phyloP scores from a whole-genome alignment of 1,140 invertebrate genomes.

The Cydia pomonella region DNA sequence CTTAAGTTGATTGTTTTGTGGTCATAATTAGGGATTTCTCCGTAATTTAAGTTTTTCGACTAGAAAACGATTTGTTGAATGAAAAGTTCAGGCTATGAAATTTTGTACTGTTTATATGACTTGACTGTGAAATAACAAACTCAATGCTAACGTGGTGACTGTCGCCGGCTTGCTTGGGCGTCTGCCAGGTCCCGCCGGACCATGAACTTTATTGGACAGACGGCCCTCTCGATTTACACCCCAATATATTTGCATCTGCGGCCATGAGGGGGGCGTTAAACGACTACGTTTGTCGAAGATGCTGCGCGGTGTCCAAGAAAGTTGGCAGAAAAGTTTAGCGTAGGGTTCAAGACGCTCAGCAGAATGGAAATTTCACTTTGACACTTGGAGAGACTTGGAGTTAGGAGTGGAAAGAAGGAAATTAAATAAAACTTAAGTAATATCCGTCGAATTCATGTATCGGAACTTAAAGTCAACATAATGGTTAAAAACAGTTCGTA shows the following conservation, averaged over 20 bases:
- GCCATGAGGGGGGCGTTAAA: not conserved
- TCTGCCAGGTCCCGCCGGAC: not conserved
- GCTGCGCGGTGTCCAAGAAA: not conserved
- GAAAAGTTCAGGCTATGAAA: no score
- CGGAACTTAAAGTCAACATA: not conserved
- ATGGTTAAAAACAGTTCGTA: not conserved
- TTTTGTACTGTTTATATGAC: not conserved
- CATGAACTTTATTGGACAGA: slow-evolving; percentile 6
- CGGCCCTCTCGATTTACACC: slow-evolving; percentile 15
- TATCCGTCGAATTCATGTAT: not conserved
- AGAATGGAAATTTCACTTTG: not conserved
- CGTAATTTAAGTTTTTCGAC: no score
- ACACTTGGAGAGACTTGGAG: not conserved
- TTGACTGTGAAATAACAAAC: not conserved
- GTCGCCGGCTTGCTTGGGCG: slow-evolving; percentile 17
- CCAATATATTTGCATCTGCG: slow-evolving; percentile 11
- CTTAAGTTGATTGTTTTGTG: no score
- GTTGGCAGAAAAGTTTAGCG: not conserved
- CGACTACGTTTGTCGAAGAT: slow-evolving; percentile 1
- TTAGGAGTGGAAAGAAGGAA: not conserved
- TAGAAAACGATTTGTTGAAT: no score
- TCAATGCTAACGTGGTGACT: slow-evolving; percentile 4
- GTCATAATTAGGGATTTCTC: no score
- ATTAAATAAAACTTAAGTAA: not conserved
- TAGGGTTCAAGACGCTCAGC: not conserved